Evolutionary conservation across 2,113 vertebrate genomes (phyloP).

Genomic region (Diadophis punctatus): DNA sequence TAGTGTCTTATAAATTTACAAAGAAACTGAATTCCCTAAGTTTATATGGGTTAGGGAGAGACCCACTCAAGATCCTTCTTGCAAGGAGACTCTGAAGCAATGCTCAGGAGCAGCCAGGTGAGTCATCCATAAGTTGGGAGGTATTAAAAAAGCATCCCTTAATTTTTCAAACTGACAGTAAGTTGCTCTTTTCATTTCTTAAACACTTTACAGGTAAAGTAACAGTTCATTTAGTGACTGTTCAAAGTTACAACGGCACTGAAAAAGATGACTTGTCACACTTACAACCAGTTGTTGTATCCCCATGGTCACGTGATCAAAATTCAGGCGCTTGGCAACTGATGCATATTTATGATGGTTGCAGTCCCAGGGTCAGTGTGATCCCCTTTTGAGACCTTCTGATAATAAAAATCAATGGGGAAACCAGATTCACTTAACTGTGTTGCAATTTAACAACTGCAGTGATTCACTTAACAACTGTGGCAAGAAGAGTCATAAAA

Average conservation of each 20-base stretch:
- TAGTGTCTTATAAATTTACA: background rate
- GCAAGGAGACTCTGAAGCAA: background rate
- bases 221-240: background rate
- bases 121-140: background rate
- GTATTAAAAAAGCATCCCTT: background rate
- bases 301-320: background rate
- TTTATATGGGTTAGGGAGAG: background rate
- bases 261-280: background rate
- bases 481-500: background rate
- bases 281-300: background rate
- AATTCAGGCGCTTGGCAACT: background rate
- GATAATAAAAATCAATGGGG: background rate
- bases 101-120: background rate
- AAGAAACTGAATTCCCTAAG: background rate
- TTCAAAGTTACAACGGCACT: background rate
- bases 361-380: background rate
- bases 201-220: background rate
- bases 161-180: background rate
- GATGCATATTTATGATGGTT: background rate
- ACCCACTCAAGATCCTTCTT: background rate
- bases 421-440: background rate
- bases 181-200: background rate
- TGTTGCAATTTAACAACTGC: background rate
- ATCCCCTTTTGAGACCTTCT: background rate
- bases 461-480: background rate